These are phyloP conservation scores for Loxodonta africana DNA, from an alignment of 2,113 vertebrate species.

Conservation along the genomic window DNA sequence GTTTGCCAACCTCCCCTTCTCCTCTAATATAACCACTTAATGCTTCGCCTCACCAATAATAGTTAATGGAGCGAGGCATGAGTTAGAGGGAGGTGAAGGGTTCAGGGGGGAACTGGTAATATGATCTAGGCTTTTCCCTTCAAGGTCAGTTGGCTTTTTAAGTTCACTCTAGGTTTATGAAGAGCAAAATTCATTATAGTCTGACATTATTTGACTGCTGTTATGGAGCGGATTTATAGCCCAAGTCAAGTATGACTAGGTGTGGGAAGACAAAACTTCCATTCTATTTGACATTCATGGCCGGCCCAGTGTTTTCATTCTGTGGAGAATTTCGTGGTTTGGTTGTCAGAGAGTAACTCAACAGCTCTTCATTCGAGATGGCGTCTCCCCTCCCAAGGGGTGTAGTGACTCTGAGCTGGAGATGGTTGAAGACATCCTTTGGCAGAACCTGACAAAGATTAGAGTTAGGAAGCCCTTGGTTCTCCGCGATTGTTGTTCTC, in stretches of 20 bases:
- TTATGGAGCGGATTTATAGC: conserved; percentile 36
- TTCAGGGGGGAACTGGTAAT: not conserved
- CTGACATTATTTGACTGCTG: conserved; percentile 16
- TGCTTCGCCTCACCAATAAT: not conserved
- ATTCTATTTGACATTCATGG: not conserved
- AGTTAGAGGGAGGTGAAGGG: not conserved
- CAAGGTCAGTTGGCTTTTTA: conserved; percentile 65
- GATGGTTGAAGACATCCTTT: not conserved
- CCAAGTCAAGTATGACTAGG: not conserved
- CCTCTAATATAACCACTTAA: not conserved
- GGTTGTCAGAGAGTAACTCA: not conserved
- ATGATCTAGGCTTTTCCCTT: conserved; percentile 57
- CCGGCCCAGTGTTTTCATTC: not conserved
- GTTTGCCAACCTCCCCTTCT: not conserved
- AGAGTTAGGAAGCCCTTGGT: not conserved
- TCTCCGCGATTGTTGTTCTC: not conserved
- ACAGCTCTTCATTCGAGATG: not conserved
- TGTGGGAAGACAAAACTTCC: not conserved
- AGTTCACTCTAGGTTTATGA: conserved; percentile 60
- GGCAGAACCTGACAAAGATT: not conserved
- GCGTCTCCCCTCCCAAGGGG: not conserved
- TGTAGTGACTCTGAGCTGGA: not conserved
- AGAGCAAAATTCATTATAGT: conserved; percentile 64
- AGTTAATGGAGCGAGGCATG: conserved; percentile 38
- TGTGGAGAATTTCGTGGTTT: not conserved